Evolutionary conservation across 2,113 vertebrate genomes (phyloP).

Genomic region (Progne subis): DNA sequence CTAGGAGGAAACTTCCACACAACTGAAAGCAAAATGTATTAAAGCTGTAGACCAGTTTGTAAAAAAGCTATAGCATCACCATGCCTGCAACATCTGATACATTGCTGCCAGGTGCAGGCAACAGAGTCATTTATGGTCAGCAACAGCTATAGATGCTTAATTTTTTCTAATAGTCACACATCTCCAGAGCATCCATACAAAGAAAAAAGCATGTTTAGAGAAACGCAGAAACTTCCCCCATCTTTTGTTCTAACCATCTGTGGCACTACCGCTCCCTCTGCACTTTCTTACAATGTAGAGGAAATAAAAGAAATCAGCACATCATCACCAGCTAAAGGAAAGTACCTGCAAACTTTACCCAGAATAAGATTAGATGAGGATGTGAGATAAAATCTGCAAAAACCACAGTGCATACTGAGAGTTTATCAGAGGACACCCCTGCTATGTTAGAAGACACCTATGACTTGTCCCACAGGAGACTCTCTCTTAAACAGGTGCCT

Average conservation of each 20-base stretch:
- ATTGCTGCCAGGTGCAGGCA: neutral
- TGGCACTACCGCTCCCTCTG: neutral
- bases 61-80: neutral
- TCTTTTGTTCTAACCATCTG: neutral
- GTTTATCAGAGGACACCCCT: neutral
- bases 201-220: neutral
- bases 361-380: neutral
- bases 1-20: neutral
- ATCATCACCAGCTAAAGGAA: neutral
- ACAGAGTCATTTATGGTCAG: neutral
- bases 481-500: neutral
- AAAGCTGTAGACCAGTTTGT: neutral
- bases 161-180: neutral
- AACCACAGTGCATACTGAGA: rapidly evolving
- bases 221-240: neutral
- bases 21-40: neutral
- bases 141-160: neutral
- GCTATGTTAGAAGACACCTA: neutral
- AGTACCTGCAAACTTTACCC: neutral
- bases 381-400: neutral
- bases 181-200: neutral
- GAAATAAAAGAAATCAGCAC: neutral
- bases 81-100: neutral
- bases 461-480: neutral
- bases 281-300: neutral